These are phyloP conservation scores for Streptopelia turtur DNA, from an alignment of 2,797 vertebrate species.

Conservation along the genomic window DNA sequence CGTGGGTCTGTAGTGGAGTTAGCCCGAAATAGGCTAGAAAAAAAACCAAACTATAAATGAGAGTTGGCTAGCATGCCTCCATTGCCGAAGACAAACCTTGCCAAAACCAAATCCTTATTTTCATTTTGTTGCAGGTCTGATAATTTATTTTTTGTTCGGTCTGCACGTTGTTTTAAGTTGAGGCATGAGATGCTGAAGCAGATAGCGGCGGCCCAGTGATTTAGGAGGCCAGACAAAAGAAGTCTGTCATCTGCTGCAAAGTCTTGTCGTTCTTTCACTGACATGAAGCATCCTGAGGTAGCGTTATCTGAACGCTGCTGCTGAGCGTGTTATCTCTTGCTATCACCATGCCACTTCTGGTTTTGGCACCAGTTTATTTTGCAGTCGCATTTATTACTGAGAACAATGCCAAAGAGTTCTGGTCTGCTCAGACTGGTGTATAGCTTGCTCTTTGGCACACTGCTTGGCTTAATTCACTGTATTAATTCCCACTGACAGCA, in stretches of 20 bases:
- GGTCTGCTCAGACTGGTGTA: not conserved
- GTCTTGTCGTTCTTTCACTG: not conserved
- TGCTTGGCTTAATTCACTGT: not conserved
- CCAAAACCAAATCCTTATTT: not conserved
- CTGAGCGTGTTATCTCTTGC: accelerated
- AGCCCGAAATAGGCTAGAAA: not conserved
- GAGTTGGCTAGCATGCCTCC: not conserved
- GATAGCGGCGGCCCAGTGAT: not conserved
- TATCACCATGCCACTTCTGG: not conserved
- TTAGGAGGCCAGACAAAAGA: slow-evolving; percentile 51
- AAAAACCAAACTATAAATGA: not conserved
- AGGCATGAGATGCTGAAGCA: not conserved
- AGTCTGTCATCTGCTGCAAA: not conserved
- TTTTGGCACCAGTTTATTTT: not conserved
- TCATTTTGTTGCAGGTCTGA: not conserved
- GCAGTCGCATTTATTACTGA: not conserved
- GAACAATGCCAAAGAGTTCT: slow-evolving; percentile 21
- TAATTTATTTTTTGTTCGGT: not conserved
- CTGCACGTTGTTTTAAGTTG: not conserved
- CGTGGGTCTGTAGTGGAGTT: not conserved
- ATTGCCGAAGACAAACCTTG: not conserved
- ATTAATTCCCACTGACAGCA: not conserved
- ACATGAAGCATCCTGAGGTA: not conserved
- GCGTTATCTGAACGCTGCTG: not conserved
- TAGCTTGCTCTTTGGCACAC: not conserved